Evolutionary conservation across 92 coral and sea anemone species (phyloP).

Genomic region (Phenganax subtilis): DNA sequence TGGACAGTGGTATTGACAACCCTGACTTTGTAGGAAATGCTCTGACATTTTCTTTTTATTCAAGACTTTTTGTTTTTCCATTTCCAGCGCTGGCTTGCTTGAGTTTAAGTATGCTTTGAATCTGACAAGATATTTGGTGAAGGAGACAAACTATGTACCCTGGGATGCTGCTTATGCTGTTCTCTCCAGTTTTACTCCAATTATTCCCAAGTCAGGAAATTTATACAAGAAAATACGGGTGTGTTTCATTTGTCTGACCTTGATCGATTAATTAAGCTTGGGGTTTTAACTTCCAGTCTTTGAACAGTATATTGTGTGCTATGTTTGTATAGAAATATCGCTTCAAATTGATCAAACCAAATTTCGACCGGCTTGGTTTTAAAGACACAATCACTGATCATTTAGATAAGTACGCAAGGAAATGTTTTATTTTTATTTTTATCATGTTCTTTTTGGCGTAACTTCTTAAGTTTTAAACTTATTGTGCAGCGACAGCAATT

Average conservation of each 20-base stretch:
- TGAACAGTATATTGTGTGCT: background rate
- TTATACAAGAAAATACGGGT: slow-evolving; percentile 32
- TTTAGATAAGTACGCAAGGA: slow-evolving; percentile 31
- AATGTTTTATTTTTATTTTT: background rate
- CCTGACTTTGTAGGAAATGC: too few relatives aligned
- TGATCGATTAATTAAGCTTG: background rate
- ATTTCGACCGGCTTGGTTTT: slow-evolving; percentile 34
- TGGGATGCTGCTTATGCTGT: slow-evolving; percentile 38
- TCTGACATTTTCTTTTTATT: background rate
- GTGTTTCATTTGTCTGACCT: background rate
- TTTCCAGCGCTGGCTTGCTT: slow-evolving; percentile 34
- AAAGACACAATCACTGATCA: slow-evolving; percentile 31
- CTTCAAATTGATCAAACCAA: slow-evolving; percentile 16
- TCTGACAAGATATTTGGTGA: slow-evolving; percentile 37
- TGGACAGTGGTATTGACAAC: too few relatives aligned
- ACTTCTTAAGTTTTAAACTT: background rate
- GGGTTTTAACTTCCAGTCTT: background rate
- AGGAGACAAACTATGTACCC: slow-evolving; percentile 42
- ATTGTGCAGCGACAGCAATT: too few relatives aligned
- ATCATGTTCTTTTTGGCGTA: background rate
- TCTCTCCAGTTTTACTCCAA: background rate
- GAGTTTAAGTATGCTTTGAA: slow-evolving; percentile 38
- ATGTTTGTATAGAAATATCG: slow-evolving; percentile 16
- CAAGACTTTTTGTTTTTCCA: too few relatives aligned
- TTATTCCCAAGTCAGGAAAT: slow-evolving; percentile 26